Base-by-base conservation (phyloP, 2,797 vertebrate genomes). In the Babyrousa celebensis region DNA sequence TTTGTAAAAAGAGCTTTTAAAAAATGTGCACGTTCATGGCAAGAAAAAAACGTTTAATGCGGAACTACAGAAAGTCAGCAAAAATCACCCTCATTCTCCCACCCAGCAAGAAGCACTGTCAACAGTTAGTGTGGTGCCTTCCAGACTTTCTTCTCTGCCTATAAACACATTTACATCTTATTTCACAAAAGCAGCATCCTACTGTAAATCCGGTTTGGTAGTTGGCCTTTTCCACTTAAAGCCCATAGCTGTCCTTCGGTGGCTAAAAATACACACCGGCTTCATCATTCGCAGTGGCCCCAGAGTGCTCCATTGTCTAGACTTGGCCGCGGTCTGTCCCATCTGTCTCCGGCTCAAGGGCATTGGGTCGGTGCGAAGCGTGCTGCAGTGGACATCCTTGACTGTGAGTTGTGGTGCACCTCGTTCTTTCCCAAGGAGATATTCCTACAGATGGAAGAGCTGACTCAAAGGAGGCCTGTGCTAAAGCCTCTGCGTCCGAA, bases 271-370 rank as follows among this genome's bases (percentile, higher is more conserved):
- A 85, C 2, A 1, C 40, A 0, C 1, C 14, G 0, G 20, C 96
- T 20, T 48, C 43, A 8, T 68, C 71, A 5, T 16, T 18, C 15
- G 2, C 84, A 0, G 40, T 0, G 36, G 63, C 85, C n/a, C 18
- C 65, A 2, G 32, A 12, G 70, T 0, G 6, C 48, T 29, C 67
- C 1, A 0, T 29, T 36, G 88, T 97, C 95, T 95, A 54, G 90
- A 88, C 85, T 7, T 0, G 14, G 68, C 91, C 52, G 1, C 29
- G 0, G 20, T 2, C 7, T 12, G 29, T 67, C 29, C 72, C 23
- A 1, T 84, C 82, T 58, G 58, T 32, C 91, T 75, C 70, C 56
- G 8, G 2, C 88, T 80, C 92, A 94, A 96, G 96, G 95, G 68
- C 89, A 1, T 52, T 0, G 23, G 70, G 93, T 27, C 16, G 29